A percentile compares a stretch with the other conserved stretches of the same genome.
Conservation (phyloP, 2,113 vertebrate genomes). For the human region GRCh38 chr3:37938001-37938500, state of each 20-base stretch:
- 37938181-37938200: background rate
- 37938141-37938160: background rate
- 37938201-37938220: background rate
- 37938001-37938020: background rate
- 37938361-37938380: background rate
- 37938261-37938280: background rate
- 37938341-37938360: background rate
- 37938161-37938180: fast-evolving
- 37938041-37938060: background rate
- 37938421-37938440: background rate
- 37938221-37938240: background rate
- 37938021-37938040: background rate
- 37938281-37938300: background rate
- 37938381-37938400: background rate
- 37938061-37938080: background rate
- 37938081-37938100: background rate
- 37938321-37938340: background rate
- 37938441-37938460: background rate
- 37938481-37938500: background rate
- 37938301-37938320: background rate
- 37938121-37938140: background rate
- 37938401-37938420: background rate
- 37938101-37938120: background rate
- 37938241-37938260: background rate
- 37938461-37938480: background rate